These are phyloP conservation scores for Drosophila sordidapex DNA, from an alignment of 2,888 invertebrate genomes.

Conservation along the genomic window DNA sequence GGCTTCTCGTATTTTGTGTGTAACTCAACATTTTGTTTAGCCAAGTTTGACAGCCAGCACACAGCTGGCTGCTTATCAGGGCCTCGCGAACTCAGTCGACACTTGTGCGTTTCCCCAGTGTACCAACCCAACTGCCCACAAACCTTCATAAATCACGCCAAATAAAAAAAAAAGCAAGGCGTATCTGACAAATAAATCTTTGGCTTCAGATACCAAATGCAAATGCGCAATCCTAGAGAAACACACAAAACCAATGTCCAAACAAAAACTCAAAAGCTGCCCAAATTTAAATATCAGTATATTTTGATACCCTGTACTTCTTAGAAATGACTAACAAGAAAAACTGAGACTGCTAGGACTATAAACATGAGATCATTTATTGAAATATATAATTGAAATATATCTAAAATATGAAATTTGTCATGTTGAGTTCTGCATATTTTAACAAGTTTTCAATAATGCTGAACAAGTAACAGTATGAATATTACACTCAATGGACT, in stretches of 20 bases:
- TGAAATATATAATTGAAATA: too few species aligned
- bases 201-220: slow-evolving; percentile 57
- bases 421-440: too few species aligned
- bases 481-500: background rate
- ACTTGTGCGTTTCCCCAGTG: slow-evolving; percentile 8
- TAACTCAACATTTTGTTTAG: slow-evolving; percentile 18
- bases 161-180: slow-evolving; percentile 27
- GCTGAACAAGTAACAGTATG: background rate
- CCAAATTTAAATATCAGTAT: slow-evolving; percentile 38
- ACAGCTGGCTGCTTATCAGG: slow-evolving; percentile 37
- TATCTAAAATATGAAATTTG: too few species aligned
- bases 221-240: slow-evolving; percentile 47
- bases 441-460: too few species aligned
- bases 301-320: slow-evolving; percentile 6
- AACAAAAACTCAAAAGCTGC: slow-evolving; percentile 29
- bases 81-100: slow-evolving; percentile 22
- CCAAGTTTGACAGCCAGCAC: slow-evolving; percentile 50
- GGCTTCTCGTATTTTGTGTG: slow-evolving; percentile 8
- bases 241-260: slow-evolving; percentile 14
- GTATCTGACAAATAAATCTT: slow-evolving; percentile 70
- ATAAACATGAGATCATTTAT: background rate
- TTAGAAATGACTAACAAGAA: background rate
- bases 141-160: slow-evolving; percentile 69
- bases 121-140: background rate
- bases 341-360: background rate